Evolutionary conservation across 2,113 vertebrate genomes (phyloP).

Genomic region (Cochlearius cochlearius): DNA sequence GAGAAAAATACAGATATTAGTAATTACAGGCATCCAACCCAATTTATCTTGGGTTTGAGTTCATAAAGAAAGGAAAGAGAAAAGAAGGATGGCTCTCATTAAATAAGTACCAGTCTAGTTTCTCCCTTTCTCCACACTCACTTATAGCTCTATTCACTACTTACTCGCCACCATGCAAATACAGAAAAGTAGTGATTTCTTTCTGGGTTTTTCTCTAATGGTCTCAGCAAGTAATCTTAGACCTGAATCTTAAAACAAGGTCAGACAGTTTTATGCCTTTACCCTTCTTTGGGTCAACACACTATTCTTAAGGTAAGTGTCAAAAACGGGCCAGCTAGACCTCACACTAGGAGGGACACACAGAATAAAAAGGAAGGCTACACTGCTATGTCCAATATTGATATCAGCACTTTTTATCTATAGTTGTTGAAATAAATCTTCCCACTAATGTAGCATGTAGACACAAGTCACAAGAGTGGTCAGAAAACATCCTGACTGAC

Average conservation of each 20-base stretch:
- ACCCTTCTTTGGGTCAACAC: not conserved
- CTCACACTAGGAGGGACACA: not conserved
- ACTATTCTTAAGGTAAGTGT: not conserved
- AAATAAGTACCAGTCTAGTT: not conserved
- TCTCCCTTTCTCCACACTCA: not conserved
- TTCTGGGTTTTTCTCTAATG: not conserved
- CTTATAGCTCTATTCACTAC: not conserved
- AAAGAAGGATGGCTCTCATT: not conserved
- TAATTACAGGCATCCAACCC: not conserved
- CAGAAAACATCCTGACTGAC: not conserved
- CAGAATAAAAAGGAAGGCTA: not conserved
- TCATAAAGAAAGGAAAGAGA: not conserved
- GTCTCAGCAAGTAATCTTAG: not conserved
- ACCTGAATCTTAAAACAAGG: not conserved
- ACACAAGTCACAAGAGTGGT: not conserved
- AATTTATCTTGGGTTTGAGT: not conserved
- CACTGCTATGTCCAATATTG: not conserved
- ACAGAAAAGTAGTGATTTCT: not conserved
- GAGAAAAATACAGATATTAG: not conserved
- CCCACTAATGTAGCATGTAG: rapidly evolving
- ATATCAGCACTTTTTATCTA: not conserved
- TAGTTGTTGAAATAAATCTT: not conserved
- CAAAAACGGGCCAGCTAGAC: not conserved
- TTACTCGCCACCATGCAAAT: not conserved
- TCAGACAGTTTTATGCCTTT: not conserved